Percentiles rank a stretch among this genome's conserved stretches.
Conservation (phyloP, 2,888 invertebrate genomes). For the Empis stercorea region DNA sequence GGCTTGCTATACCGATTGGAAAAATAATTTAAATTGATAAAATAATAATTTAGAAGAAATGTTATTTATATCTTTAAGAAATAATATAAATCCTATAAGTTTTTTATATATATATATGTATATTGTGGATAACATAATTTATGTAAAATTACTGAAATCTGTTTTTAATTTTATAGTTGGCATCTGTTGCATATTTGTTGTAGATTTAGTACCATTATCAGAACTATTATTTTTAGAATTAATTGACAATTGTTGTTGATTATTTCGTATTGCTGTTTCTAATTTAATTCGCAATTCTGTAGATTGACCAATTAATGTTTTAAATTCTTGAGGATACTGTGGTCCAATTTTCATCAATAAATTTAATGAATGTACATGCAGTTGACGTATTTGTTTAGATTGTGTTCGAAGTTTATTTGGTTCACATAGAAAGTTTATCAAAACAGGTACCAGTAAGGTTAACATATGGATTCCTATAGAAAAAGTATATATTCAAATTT, state of each 20-base stretch:
- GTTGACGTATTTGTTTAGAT: slow-evolving; percentile 49
- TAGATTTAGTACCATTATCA: slow-evolving; percentile 26
- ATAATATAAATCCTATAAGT: too few relatives aligned
- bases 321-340: slow-evolving; percentile 87
- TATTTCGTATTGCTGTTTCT: slow-evolving; percentile 72
- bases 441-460: slow-evolving; percentile 76
- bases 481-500: too few relatives aligned
- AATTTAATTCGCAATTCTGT: slow-evolving; percentile 66
- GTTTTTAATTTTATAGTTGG: slow-evolving; percentile 87
- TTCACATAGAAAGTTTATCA: slow-evolving; percentile 73
- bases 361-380: slow-evolving; percentile 82
- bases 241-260: slow-evolving; percentile 43
- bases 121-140: too few relatives aligned
- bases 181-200: slow-evolving; percentile 34
- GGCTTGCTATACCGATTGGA: too few relatives aligned
- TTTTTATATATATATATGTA: too few relatives aligned
- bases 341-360: slow-evolving; percentile 87
- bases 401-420: slow-evolving; percentile 46
- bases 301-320: slow-evolving; percentile 75
- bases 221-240: slow-evolving; percentile 38
- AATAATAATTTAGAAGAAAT: too few relatives aligned
- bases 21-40: too few relatives aligned
- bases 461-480: slow-evolving; percentile 76
- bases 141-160: slow-evolving; percentile 77
- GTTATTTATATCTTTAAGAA: too few relatives aligned